These are phyloP conservation scores for Rhinolophus sinicus DNA, from an alignment of 2,113 vertebrate species.

Conservation along the genomic window DNA sequence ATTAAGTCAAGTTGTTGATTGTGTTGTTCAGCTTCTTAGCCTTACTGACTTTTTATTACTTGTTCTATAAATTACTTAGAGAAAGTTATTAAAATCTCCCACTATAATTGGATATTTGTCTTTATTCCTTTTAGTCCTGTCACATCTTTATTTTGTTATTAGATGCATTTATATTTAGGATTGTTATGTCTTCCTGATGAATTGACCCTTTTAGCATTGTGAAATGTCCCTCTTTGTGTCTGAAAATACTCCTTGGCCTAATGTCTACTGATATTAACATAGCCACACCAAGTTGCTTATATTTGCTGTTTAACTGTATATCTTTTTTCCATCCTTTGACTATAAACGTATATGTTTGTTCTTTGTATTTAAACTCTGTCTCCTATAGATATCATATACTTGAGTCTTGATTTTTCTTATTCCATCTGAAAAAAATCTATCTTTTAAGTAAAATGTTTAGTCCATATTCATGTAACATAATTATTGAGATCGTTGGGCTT, in stretches of 20 bases:
- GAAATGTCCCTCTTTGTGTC: background rate
- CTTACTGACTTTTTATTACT: background rate
- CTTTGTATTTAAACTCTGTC: background rate
- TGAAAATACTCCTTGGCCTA: background rate
- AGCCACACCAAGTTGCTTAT: background rate
- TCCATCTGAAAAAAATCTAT: background rate
- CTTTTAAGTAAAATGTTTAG: background rate
- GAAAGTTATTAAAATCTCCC: slow-evolving; percentile 27
- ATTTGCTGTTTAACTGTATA: background rate
- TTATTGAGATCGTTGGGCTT: background rate
- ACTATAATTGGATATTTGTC: background rate
- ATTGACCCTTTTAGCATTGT: background rate
- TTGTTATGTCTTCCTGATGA: background rate
- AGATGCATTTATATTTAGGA: background rate
- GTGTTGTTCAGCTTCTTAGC: background rate
- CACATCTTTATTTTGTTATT: background rate
- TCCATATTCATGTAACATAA: background rate
- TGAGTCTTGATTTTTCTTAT: background rate
- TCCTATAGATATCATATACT: background rate
- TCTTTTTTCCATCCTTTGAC: background rate
- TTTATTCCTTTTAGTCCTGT: background rate
- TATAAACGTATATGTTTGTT: background rate
- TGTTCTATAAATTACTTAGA: slow-evolving; percentile 28
- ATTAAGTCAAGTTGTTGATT: background rate
- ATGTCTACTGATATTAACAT: background rate